These are phyloP conservation scores for Amphibalanus amphitrite DNA, from an alignment of 1,140 invertebrate species.

Conservation along the genomic window DNA sequence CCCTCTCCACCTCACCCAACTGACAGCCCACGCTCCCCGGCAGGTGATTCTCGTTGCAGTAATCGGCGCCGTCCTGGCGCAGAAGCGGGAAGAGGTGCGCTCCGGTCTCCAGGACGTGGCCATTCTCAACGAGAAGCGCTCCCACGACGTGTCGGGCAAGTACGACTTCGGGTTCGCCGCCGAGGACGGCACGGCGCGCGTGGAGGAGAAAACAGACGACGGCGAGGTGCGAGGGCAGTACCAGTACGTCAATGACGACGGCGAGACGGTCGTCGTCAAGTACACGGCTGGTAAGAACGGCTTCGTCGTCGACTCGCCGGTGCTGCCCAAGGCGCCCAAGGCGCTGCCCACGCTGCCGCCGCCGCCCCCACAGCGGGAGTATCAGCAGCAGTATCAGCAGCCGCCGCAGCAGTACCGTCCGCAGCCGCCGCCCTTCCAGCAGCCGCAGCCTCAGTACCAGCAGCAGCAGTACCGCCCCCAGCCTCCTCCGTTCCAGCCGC, in stretches of 20 bases:
- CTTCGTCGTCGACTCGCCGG: conserved; percentile 34
- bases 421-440: neutral
- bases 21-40: too few species aligned
- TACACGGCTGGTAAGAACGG: conserved; percentile 31
- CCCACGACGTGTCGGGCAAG: conserved; percentile 4
- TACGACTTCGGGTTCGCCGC: conserved; percentile 9
- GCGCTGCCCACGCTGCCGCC: neutral
- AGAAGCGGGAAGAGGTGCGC: neutral
- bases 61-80: neutral
- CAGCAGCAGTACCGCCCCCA: neutral
- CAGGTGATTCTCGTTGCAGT: neutral
- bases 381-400: neutral
- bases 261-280: conserved; percentile 32
- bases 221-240: conserved; percentile 17
- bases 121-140: conserved; percentile 8
- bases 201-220: conserved; percentile 12
- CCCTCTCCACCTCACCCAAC: too few species aligned
- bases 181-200: conserved; percentile 8
- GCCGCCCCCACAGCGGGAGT: too few species aligned
- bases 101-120: neutral
- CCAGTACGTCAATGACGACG: conserved; percentile 35
- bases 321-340: conserved; percentile 25
- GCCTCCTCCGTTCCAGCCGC: neutral
- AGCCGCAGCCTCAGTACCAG: neutral
- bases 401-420: neutral